Percentiles rank a stretch among this genome's conserved stretches.
phyloP scores from a whole-genome alignment of 1,140 invertebrate species.

The Neodiprion fabricii region DNA sequence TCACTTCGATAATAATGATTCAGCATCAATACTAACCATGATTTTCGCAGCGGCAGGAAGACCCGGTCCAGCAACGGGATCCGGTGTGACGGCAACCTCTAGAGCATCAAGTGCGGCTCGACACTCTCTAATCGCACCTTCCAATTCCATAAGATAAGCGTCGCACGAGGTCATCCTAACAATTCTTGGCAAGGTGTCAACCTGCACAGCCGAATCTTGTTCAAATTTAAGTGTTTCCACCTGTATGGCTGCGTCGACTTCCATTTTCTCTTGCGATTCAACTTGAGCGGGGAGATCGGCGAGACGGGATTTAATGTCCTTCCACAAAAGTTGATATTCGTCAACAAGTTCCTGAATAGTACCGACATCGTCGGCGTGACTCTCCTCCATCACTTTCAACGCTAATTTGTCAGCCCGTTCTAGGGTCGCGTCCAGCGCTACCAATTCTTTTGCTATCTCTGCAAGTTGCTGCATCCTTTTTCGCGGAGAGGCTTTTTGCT shows the following conservation, averaged over 20 bases:
- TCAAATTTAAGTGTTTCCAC: conserved; percentile 79
- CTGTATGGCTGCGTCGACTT: conserved; percentile 69
- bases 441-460: conserved; percentile 66
- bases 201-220: conserved; percentile 77
- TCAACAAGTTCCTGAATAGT: conserved; percentile 70
- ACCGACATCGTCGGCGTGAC: conserved; percentile 62
- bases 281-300: conserved; percentile 60
- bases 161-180: conserved; percentile 78
- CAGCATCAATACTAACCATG: conserved; percentile 56
- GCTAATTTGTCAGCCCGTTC: conserved; percentile 67
- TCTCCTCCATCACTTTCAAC: conserved; percentile 65
- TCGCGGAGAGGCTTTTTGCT: conserved; percentile 53
- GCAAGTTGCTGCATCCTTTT: conserved; percentile 58
- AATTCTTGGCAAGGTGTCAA: conserved; percentile 73
- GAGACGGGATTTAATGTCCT: conserved; percentile 66
- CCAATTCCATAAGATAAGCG: conserved; percentile 77
- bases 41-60: conserved; percentile 62
- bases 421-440: conserved; percentile 61
- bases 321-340: conserved; percentile 73
- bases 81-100: conserved; percentile 62
- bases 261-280: conserved; percentile 47
- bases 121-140: conserved; percentile 71
- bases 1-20: conserved; percentile 11
- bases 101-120: conserved; percentile 63
- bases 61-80: conserved; percentile 62